A percentile compares a stretch with the other conserved stretches of the same genome.
Conservation (phyloP, 2,113 vertebrate species). For the Neogobius melanostomus region DNA sequence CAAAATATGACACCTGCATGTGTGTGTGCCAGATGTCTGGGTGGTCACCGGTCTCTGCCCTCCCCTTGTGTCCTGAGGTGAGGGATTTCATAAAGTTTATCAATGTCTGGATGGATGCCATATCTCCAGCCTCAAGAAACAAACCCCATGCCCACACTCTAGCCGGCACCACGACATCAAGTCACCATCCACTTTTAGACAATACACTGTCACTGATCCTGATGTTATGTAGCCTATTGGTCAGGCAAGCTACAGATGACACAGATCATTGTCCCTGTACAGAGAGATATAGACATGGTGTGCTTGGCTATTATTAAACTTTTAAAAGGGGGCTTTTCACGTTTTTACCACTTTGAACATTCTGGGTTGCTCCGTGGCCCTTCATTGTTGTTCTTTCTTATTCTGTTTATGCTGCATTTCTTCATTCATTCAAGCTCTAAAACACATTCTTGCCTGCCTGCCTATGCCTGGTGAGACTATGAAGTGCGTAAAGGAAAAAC, state of each 20-base stretch:
- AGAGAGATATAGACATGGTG: no score
- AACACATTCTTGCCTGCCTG: neutral
- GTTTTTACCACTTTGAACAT: no score
- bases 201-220: neutral
- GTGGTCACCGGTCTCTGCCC: slow-evolving; percentile 21
- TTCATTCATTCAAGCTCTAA: neutral
- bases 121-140: slow-evolving; percentile 19
- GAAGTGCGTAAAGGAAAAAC: neutral
- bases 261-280: no score
- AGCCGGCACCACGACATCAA: slow-evolving; percentile 16
- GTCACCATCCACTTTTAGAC: neutral
- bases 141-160: slow-evolving; percentile 49
- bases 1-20: slow-evolving; percentile 16
- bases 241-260: no score
- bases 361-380: no score
- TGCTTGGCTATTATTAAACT: no score
- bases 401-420: neutral
- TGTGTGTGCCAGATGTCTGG: slow-evolving; percentile 2
- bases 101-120: slow-evolving; percentile 40
- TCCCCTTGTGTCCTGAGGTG: slow-evolving; percentile 21
- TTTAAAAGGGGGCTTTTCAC: no score
- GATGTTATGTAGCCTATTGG: no score
- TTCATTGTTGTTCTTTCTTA: no score
- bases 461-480: neutral
- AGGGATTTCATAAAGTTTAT: slow-evolving; percentile 26